Evolutionary conservation across 1,140 invertebrate genomes (phyloP), one percentile per base, ranked within the genome.

Genomic region (Musca domestica): DNA sequence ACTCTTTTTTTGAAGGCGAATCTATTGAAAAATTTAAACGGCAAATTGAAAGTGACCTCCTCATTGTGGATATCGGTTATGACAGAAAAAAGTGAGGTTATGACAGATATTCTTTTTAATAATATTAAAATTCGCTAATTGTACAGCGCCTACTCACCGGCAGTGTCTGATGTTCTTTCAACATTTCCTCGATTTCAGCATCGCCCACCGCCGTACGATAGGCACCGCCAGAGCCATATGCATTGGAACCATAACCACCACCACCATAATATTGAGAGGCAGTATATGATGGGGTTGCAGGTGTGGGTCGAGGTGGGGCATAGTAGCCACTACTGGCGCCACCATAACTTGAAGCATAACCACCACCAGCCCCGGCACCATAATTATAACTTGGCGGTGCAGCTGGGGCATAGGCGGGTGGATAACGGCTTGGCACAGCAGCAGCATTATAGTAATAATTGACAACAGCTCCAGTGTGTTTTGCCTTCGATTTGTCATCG

Each of bases 201-300:
- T 76, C 72, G n/a, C 77, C 77, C 23, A 77, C 46, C 22, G 78
- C 78, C 0, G 75, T 71, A n/a, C 78, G 56, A 27, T 80, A 79
- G 4, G 58, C 69, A 6, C 52, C 64, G 10, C n/a, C 41, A 5
- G 41, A 47, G 22, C 65, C 65, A 54, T 66, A 66, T 15, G 34
- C 54, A 20, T 66, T 47, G 6, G 64, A 61, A 19, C 41, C 46
- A 64, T 67, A 64, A 19, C 46, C 69, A 23, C 27, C 46, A 25
- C 58, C 41, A 49, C 69, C 65, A 52, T 70, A 70, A 15, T 61
- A 15, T 12, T 27, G 10, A 23, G 27, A 7, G 19, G 5, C 9
- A 17, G 27, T 19, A 61, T 61, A 61, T 19, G 2, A 20, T 4
- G 64, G 9, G 2, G 34, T 5, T 17, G 56, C 7, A 1, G 25